Conservation (phyloP, 2,797 vertebrate genomes). For the Atherinosoma microstoma region DNA sequence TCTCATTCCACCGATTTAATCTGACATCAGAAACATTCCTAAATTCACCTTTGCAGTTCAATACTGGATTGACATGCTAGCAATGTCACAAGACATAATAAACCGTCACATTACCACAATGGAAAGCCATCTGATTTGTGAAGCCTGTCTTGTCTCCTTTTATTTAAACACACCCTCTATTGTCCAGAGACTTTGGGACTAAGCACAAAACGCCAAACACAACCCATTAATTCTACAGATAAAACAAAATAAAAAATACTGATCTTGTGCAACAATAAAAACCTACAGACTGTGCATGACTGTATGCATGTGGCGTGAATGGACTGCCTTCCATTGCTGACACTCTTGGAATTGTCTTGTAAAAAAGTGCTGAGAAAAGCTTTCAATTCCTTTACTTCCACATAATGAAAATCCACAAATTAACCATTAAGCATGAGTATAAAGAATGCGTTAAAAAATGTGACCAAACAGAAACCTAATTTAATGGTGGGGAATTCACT, state of each 20-base stretch:
- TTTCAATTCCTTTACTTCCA: constrained; percentile 48
- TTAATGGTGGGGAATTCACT: not conserved
- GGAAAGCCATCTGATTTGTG: constrained; percentile 50
- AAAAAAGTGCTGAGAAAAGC: constrained; percentile 62
- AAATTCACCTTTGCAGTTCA: constrained; percentile 46
- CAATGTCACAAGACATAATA: constrained; percentile 47
- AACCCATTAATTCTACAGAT: constrained; percentile 35
- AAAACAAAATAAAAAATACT: not conserved
- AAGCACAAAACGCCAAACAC: constrained; percentile 50
- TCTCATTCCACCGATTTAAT: constrained; percentile 69
- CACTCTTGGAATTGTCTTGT: constrained; percentile 37
- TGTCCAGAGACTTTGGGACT: constrained; percentile 28
- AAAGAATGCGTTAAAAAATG: constrained; percentile 18
- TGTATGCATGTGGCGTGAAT: constrained; percentile 22
- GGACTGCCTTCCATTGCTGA: constrained; percentile 35
- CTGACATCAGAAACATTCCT: constrained; percentile 47
- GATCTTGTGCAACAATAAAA: constrained; percentile 56
- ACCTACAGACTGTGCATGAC: constrained; percentile 29
- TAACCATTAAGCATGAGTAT: constrained; percentile 24
- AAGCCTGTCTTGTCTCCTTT: constrained; percentile 24
- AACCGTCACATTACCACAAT: constrained; percentile 40
- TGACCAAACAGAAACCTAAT: not conserved
- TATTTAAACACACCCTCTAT: constrained; percentile 17
- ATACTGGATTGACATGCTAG: constrained; percentile 41
- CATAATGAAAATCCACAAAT: constrained; percentile 19